phyloP scores from a whole-genome alignment of 2,113 vertebrate genomes.

The Syngnathus typhle region DNA sequence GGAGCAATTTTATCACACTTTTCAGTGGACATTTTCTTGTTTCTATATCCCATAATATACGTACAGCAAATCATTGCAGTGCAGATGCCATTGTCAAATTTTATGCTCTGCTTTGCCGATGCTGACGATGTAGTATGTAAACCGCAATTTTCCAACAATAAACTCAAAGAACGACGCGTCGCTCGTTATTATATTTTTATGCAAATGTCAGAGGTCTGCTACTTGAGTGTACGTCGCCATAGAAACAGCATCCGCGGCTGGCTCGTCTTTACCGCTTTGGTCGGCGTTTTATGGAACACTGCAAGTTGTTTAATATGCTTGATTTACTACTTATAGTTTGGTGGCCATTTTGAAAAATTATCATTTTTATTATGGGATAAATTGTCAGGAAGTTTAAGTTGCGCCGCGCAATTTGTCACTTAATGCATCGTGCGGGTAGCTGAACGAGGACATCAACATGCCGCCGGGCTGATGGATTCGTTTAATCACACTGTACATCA shows the following conservation, averaged over 20 bases:
- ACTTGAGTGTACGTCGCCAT: conserved; percentile 13
- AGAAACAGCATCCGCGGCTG: conserved; percentile 19
- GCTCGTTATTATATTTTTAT: conserved; percentile 10
- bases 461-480: conserved; percentile 13
- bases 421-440: neutral
- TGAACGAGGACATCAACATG: conserved; percentile 7
- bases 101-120: neutral
- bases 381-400: neutral
- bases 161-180: neutral
- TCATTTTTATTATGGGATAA: conserved; percentile 1
- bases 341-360: neutral
- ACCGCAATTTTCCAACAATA: neutral
- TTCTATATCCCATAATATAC: neutral
- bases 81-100: neutral
- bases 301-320: neutral
- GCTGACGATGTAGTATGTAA: neutral
- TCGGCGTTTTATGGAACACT: conserved; percentile 1
- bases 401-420: neutral
- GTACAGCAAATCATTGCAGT: conserved; percentile 1
- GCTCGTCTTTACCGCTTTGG: neutral
- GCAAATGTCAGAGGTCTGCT: conserved; percentile 7
- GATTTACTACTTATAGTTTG: neutral
- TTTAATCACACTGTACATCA: conserved; percentile 13
- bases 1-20: neutral
- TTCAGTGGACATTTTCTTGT: neutral